Conservation (phyloP, 2,797 vertebrate species). For the Eulemur coronatus region DNA sequence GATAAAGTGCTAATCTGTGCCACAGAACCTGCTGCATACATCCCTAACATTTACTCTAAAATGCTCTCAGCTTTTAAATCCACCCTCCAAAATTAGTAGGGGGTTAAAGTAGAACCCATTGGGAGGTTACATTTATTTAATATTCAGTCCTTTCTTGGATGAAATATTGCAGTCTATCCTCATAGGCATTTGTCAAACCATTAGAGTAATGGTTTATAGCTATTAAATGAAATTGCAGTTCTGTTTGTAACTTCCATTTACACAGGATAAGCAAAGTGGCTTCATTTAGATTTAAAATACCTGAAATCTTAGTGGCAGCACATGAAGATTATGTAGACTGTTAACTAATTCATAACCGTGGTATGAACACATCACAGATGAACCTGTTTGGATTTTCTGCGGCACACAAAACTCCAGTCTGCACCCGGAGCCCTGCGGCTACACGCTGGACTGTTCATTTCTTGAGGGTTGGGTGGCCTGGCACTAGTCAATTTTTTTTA, state of each 20-base stretch:
- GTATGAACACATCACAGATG: background rate
- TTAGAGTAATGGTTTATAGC: constrained; percentile 88
- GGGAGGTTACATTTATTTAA: constrained; percentile 88
- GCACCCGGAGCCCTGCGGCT: background rate
- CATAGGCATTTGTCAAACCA: constrained; percentile 87
- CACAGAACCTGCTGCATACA: constrained; percentile 80
- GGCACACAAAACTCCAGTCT: background rate
- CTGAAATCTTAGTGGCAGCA: constrained; percentile 74
- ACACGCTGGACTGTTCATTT: background rate
- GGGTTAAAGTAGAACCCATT: constrained; percentile 85
- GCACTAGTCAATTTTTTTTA: background rate
- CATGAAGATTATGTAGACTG: constrained; percentile 63
- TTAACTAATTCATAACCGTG: constrained; percentile 79
- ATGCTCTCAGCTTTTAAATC: constrained; percentile 87
- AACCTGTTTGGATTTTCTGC: background rate
- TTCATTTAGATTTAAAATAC: constrained; percentile 84
- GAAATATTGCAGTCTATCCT: constrained; percentile 86
- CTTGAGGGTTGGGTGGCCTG: background rate
- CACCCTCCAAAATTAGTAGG: constrained; percentile 84
- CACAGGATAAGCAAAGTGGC: constrained; percentile 86
- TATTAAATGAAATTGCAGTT: constrained; percentile 87
- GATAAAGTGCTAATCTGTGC: constrained; percentile 83
- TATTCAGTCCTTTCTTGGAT: constrained; percentile 87
- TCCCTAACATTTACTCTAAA: constrained; percentile 84
- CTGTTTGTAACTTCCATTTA: constrained; percentile 85